Evolutionary conservation across 1,140 invertebrate genomes (phyloP), one percentile per base, ranked within the genome.

Genomic region (Adelges cooleyi): DNA sequence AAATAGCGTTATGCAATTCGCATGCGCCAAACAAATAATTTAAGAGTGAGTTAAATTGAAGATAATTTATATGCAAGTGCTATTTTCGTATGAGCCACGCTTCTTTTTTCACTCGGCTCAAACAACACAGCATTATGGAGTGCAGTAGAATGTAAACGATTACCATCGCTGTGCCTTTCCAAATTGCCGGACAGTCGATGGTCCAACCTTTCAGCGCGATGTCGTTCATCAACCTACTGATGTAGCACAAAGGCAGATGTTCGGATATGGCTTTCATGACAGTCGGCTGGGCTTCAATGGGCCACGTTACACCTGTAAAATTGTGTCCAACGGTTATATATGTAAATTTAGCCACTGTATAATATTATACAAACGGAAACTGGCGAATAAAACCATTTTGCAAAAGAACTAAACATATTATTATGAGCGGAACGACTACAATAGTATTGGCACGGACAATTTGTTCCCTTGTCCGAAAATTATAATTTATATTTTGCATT

Each of bases 201-300:
- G 52, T 54, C 52, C 52, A 54, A 38, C 52, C 52, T 23, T 25
- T 54, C 11, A 54, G 36, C 36, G 22, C 52, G 6, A 54, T 54
- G 8, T 54, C 40, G 25, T 54, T 54, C 29, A 54, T 22, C 23
- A 54, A 40, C 20, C 52, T 18, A 42, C 52, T 54, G 1, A 54
- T 36, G 13, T 54, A 54, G 20, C 52, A 54, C 20, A 54, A 54
- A 10, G 52, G 52, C 1, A 54, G 18, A 1, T 54, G 33, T 54
- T 54, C 52, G 17, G 52, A 54, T 20, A 54, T 10, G 17, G 22
- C 13, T 54, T 54, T 54, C 33, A 54, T 54, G 6, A 40, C 17
- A 18, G 52, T 29, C 18, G 36, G 15, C 22, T 54, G 52, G 15
- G 52, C 52, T 40, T 54, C 52, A 8, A 54, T 22, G 1, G 52